Evolutionary conservation across 2,888 invertebrate species (phyloP).

Genomic region (Lithophane leautieri): DNA sequence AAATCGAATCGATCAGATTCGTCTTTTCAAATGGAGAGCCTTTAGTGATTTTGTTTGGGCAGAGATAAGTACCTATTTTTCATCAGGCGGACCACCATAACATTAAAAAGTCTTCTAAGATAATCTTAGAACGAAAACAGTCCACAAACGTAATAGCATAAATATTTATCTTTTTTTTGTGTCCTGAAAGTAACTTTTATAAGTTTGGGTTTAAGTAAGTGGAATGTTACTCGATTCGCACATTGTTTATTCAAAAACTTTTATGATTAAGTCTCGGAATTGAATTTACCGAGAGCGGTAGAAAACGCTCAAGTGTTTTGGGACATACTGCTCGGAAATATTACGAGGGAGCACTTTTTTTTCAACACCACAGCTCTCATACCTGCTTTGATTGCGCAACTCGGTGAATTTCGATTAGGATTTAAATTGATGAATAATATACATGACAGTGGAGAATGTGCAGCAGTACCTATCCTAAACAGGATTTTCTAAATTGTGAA

Average conservation of each 20-base stretch:
- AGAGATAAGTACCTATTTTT: not conserved
- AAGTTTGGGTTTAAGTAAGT: conserved; percentile 56
- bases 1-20: not conserved
- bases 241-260: conserved; percentile 80
- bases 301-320: conserved; percentile 55
- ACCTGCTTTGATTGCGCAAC: not conserved
- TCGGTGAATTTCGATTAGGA: not conserved
- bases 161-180: conserved; percentile 46
- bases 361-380: not conserved
- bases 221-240: conserved; percentile 67
- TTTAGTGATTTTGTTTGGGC: not conserved
- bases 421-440: not conserved
- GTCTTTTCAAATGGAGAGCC: not conserved
- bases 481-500: not conserved
- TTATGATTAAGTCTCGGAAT: conserved; percentile 79
- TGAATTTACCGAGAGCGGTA: conserved; percentile 69
- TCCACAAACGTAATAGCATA: conserved; percentile 28
- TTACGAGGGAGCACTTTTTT: not conserved
- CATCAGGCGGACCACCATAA: not conserved
- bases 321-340: conserved; percentile 42
- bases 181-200: conserved; percentile 36
- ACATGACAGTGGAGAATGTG: not conserved
- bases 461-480: not conserved
- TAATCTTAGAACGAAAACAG: not conserved
- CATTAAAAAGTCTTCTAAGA: conserved; percentile 7